These are phyloP conservation scores for Erebia palarica DNA, from an alignment of 2,888 invertebrate species.

Conservation along the genomic window DNA sequence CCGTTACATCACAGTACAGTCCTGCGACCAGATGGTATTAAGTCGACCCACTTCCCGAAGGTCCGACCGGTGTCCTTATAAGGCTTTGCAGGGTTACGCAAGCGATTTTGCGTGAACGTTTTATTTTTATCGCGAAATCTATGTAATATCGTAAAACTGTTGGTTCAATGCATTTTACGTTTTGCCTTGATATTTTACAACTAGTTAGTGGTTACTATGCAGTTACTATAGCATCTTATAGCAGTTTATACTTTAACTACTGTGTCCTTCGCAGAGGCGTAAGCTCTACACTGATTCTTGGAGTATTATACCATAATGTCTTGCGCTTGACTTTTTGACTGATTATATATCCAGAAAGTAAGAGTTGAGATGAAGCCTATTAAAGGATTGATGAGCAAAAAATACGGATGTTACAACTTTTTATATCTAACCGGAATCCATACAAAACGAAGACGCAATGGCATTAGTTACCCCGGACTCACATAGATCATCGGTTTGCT, in stretches of 20 bases:
- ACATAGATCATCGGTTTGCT: no score
- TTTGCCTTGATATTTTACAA: conserved; percentile 8
- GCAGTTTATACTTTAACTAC: not conserved
- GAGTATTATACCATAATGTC: not conserved
- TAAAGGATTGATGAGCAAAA: no score
- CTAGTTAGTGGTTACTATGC: not conserved
- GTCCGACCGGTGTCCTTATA: conserved; percentile 68
- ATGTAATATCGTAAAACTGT: conserved; percentile 27
- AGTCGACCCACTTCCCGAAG: conserved; percentile 77
- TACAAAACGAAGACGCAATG: no score
- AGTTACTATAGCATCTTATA: not conserved
- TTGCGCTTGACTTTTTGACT: not conserved
- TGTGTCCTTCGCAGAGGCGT: not conserved
- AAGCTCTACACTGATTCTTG: not conserved
- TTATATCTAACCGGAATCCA: no score
- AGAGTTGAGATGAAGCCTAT: no score
- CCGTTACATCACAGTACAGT: conserved; percentile 65
- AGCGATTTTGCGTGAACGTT: conserved; percentile 42
- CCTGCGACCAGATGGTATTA: conserved; percentile 73
- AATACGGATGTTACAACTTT: no score
- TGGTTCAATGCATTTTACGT: conserved; percentile 1
- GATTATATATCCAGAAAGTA: not conserved
- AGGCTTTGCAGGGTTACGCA: conserved; percentile 72
- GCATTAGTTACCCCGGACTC: no score
- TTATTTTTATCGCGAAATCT: conserved; percentile 34